Evolutionary conservation across 2,113 vertebrate genomes (phyloP), one percentile per base, ranked within the genome.

Genomic region (Pholis gunnellus): DNA sequence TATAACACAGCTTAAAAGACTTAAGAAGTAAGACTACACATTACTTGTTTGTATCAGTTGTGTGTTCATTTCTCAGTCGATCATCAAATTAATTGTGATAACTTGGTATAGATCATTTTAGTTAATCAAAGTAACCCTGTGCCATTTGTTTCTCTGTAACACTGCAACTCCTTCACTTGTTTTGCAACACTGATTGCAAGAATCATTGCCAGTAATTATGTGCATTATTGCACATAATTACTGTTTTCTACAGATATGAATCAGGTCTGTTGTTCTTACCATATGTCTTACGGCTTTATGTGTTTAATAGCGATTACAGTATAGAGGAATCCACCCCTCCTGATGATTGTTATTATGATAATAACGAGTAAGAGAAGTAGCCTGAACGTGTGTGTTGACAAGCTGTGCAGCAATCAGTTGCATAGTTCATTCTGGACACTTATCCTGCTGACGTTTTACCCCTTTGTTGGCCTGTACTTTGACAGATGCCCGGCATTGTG

Each of bases 401-500:
- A 76, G 60, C 44, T 67, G 36, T 22, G 42, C 56, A 54, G 34
- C 29, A 71, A 38, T 72, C 66, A 79, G 57, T 44, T 40, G 44
- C 57, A 27, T 27, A 7, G 13, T 79, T 75, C 17, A 57, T 70
- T 69, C 31, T 34, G 48, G 20, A 79, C 36, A 64, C 22, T 48
- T 72, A 59, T 72, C 14, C 77, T 74, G 67, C 11, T 29, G 34
- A 40, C 9, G 8, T 69, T 82, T 68, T 48, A 42, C 52, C 40
- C 0, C 17, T 88, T 72, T 78, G 72, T 82, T 72, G 61, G 66
- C 36, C 72, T 82, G 72, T 63, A 59, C 70, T 84, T 75, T 81
- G 31, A 82, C 87, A 90, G 79, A 91, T 74, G 86, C 84, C 85
- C 68, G 78, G 75, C 84, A 67, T 63, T 86, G 79, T 89, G 72